Evolutionary conservation across 2,797 vertebrate genomes (phyloP).

Genomic region (Prunella strophiata): DNA sequence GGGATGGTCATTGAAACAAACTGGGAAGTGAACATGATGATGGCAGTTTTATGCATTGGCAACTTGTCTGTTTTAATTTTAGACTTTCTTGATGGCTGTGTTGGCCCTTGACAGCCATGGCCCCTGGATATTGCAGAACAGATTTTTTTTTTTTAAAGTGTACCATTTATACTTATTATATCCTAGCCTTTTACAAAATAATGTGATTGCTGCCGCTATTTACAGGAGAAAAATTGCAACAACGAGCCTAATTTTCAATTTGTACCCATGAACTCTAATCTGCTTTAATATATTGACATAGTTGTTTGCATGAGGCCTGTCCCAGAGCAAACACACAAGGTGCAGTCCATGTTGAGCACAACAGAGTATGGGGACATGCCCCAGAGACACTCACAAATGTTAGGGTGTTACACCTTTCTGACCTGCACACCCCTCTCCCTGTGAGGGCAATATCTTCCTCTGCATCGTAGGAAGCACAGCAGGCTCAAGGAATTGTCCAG

Average conservation of each 20-base stretch:
- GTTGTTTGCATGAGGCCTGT: neutral
- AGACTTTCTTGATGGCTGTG: slow-evolving; percentile 54
- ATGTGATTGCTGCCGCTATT: neutral
- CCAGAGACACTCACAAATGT: neutral
- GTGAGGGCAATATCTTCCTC: neutral
- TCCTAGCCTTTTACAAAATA: neutral
- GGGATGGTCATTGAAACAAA: slow-evolving; percentile 55
- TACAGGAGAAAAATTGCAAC: neutral
- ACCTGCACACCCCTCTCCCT: neutral
- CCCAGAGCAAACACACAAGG: neutral
- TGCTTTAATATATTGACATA: neutral
- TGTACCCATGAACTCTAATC: neutral
- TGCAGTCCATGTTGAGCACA: neutral
- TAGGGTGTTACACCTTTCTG: neutral
- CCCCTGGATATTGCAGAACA: slow-evolving; percentile 12
- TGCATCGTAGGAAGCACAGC: neutral
- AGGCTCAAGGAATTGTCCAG: neutral
- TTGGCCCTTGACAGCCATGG: slow-evolving; percentile 52
- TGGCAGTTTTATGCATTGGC: slow-evolving; percentile 60
- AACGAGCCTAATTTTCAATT: neutral
- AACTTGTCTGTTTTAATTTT: slow-evolving; percentile 68
- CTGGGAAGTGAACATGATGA: slow-evolving; percentile 40
- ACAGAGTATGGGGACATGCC: neutral
- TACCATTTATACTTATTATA: neutral
- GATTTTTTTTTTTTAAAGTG: neutral